Evolutionary conservation across 64 coral and sea anemone species (phyloP).

Genomic region (Platygyra sinensis): DNA sequence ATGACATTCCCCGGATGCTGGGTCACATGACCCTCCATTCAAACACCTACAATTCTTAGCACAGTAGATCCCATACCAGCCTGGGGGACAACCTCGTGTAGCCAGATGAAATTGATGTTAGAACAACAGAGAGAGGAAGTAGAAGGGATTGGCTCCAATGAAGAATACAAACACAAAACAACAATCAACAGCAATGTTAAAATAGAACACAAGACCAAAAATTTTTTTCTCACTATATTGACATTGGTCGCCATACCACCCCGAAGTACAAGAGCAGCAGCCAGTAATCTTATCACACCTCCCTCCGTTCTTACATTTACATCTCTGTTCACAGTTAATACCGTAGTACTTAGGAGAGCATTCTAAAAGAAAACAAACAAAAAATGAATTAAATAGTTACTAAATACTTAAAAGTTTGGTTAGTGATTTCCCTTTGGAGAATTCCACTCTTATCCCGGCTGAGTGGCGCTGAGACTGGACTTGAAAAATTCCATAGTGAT

Average conservation of each 20-base stretch:
- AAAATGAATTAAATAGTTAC: neutral
- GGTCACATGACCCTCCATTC: constrained; percentile 71
- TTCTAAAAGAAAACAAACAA: constrained; percentile 7
- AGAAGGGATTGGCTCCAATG: neutral
- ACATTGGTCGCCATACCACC: constrained; percentile 18
- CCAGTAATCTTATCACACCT: constrained; percentile 48
- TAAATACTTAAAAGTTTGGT: neutral
- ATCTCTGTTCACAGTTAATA: constrained; percentile 57
- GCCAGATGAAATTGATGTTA: neutral
- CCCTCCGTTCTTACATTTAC: constrained; percentile 52
- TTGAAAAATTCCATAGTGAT: no score
- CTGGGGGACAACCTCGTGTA: constrained; percentile 19
- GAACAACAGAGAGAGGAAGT: neutral
- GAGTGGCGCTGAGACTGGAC: no score
- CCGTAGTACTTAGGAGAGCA: constrained; percentile 71
- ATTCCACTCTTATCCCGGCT: no score
- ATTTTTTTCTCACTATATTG: constrained; percentile 3
- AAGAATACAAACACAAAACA: neutral
- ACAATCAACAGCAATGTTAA: neutral
- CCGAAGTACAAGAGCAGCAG: neutral
- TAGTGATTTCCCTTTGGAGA: no score
- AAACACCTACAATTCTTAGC: constrained; percentile 40
- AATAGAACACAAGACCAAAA: neutral
- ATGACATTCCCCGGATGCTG: constrained; percentile 68
- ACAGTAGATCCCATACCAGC: constrained; percentile 29